Percentiles rank a stretch among this genome's conserved stretches.
These are phyloP conservation scores for Cisticola juncidis DNA, from an alignment of 2,113 vertebrate genomes.

Conservation along the genomic window DNA sequence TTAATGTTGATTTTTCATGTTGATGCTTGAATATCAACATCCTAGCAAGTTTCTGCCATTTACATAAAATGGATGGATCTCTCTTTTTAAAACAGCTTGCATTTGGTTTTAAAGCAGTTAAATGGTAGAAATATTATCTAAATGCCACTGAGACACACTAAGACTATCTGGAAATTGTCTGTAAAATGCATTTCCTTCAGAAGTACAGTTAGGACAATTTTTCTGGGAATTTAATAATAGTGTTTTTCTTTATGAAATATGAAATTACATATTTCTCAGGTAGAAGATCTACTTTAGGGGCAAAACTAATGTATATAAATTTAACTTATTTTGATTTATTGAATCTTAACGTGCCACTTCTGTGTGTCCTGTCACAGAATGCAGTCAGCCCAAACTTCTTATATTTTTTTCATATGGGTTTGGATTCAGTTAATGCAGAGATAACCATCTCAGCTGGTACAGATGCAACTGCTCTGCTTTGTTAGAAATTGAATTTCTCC, in stretches of 20 bases:
- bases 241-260: not conserved
- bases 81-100: not conserved
- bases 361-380: accelerated
- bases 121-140: not conserved
- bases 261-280: not conserved
- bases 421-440: not conserved
- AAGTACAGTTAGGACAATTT: not conserved
- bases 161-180: not conserved
- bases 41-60: not conserved
- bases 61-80: not conserved
- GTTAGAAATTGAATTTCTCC: not conserved
- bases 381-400: not conserved
- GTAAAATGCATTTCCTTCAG: not conserved
- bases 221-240: not conserved
- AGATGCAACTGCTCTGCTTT: not conserved
- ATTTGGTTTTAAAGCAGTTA: not conserved
- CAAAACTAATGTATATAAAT: not conserved
- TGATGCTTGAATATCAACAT: not conserved
- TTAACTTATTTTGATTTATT: not conserved
- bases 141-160: not conserved
- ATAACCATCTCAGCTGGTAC: not conserved
- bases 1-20: not conserved
- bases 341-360: not conserved
- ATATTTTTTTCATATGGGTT: not conserved
- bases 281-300: not conserved